Conservation (phyloP, 2,113 vertebrate species). For the Todiramphus chloris region DNA sequence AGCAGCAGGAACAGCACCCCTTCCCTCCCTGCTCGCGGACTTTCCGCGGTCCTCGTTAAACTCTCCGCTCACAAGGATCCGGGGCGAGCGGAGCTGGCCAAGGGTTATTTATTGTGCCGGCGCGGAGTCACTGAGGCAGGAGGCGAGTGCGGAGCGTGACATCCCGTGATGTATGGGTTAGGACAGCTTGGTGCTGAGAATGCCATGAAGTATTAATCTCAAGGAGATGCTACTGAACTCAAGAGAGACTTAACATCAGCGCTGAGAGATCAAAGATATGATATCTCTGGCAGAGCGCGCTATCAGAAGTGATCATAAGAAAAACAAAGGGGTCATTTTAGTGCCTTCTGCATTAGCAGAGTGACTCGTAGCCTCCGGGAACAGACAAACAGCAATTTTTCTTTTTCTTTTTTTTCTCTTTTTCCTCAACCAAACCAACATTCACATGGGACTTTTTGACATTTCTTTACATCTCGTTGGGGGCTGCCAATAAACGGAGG, state of each 20-base stretch:
- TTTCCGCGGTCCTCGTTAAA: neutral
- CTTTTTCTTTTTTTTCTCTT: neutral
- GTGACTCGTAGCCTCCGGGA: conserved; percentile 33
- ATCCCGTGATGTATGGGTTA: conserved; percentile 86
- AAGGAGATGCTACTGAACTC: conserved; percentile 76
- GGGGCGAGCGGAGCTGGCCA: neutral
- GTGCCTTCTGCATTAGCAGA: conserved; percentile 47
- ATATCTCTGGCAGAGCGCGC: conserved; percentile 71
- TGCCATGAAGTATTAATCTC: conserved; percentile 88
- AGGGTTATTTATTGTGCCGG: conserved; percentile 51
- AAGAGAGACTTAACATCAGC: conserved; percentile 79
- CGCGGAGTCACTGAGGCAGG: conserved; percentile 49
- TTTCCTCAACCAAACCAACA: neutral
- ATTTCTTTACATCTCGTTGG: conserved; percentile 34
- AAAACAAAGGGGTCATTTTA: conserved; percentile 69
- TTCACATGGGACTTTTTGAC: neutral
- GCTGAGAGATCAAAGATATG: conserved; percentile 83
- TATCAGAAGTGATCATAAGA: conserved; percentile 71
- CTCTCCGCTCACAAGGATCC: neutral
- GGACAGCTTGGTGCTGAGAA: conserved; percentile 84
- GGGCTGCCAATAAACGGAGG: conserved; percentile 43
- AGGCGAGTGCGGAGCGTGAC: conserved; percentile 66
- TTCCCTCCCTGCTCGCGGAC: neutral
- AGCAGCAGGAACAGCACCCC: neutral
- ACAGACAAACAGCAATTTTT: neutral